Conservation (phyloP, 2,797 vertebrate genomes). For the Falco berigora region DNA sequence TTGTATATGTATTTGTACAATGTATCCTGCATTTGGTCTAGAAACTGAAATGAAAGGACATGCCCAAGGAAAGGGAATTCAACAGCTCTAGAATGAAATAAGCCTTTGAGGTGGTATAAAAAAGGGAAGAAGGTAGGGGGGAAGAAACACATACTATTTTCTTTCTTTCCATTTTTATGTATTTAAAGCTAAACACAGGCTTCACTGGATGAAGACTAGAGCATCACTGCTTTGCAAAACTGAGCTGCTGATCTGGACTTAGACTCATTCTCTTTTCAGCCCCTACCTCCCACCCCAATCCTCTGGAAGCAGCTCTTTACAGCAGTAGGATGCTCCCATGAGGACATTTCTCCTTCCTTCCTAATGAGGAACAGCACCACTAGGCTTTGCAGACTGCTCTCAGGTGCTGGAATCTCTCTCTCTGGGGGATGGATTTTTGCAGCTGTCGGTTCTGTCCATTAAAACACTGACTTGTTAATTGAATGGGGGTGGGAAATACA, state of each 20-base stretch:
- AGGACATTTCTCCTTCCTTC: neutral
- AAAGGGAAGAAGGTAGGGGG: neutral
- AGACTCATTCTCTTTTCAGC: neutral
- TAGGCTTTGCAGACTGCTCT: neutral
- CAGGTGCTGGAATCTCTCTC: neutral
- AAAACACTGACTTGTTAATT: conserved; percentile 23
- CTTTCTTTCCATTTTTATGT: neutral
- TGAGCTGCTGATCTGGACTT: neutral
- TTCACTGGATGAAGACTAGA: neutral
- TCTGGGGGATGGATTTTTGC: neutral
- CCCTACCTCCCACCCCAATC: neutral
- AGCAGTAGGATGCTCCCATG: neutral
- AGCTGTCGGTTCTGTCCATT: neutral
- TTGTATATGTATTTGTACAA: too few species aligned
- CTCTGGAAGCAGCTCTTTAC: neutral
- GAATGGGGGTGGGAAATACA: neutral
- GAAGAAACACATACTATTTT: neutral
- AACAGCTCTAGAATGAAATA: neutral
- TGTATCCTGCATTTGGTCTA: neutral
- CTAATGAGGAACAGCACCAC: neutral
- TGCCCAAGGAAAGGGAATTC: neutral
- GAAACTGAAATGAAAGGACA: neutral
- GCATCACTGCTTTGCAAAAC: neutral
- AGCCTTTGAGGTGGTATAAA: neutral
- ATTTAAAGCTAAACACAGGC: neutral